A percentile compares a stretch with the other conserved stretches of the same genome.
phyloP scores from a whole-genome alignment of 2,888 invertebrate species.

The Ypsolopha scabrella region DNA sequence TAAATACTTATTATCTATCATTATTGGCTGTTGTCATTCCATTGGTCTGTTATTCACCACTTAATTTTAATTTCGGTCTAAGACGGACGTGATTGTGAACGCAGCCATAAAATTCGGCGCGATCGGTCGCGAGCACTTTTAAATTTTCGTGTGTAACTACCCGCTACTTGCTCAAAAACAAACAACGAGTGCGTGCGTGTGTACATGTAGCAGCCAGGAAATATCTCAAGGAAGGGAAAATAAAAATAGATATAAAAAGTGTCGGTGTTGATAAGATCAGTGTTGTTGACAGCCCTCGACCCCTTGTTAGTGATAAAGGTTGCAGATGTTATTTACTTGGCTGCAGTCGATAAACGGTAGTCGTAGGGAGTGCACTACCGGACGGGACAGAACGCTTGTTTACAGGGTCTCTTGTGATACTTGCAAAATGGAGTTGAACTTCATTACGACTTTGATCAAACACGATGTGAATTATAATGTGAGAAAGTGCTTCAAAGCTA shows the following conservation, averaged over 20 bases:
- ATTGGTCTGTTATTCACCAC: no score
- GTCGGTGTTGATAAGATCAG: background rate
- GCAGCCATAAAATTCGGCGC: background rate
- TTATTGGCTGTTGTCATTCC: no score
- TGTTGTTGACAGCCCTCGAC: slow-evolving; percentile 13
- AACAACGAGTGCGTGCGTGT: no score
- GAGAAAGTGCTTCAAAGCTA: slow-evolving; percentile 61
- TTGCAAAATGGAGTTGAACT: slow-evolving; percentile 53
- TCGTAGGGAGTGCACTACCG: slow-evolving; percentile 25
- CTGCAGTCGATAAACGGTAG: slow-evolving; percentile 29
- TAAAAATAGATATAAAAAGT: background rate
- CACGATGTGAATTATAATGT: slow-evolving; percentile 65
- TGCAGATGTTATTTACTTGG: slow-evolving; percentile 36
- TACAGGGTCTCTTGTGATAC: background rate
- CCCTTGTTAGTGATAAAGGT: slow-evolving; percentile 38
- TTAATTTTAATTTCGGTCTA: no score
- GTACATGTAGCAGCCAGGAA: no score
- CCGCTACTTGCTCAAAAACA: no score
- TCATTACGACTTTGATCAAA: slow-evolving; percentile 53
- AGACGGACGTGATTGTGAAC: background rate
- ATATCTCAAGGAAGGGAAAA: no score
- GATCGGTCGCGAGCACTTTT: background rate
- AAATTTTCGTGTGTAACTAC: background rate
- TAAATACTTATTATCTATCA: background rate
- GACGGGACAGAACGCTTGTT: slow-evolving; percentile 1